A percentile compares a stretch with the other conserved stretches of the same genome.
Conservation (phyloP, 2,113 vertebrate species). For the Tor tambroides region DNA sequence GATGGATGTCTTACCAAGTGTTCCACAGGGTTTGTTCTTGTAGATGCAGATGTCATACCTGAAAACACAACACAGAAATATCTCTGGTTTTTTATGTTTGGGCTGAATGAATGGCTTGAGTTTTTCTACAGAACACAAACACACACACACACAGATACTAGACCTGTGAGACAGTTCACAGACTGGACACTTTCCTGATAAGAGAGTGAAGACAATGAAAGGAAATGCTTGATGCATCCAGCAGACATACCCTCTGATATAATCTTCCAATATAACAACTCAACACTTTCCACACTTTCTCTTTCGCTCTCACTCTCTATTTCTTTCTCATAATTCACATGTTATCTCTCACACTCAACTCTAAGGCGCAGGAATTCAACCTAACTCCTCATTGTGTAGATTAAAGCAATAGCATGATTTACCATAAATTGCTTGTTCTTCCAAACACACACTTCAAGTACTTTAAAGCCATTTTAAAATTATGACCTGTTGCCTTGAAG, state of each 20-base stretch:
- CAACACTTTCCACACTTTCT: conserved; percentile 42
- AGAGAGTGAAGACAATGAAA: conserved; percentile 72
- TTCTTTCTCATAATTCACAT: neutral
- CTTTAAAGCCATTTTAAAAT: conserved; percentile 42
- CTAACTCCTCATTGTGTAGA: neutral
- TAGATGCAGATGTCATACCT: conserved; percentile 99
- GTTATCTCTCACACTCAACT: conserved; percentile 53
- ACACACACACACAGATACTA: conserved; percentile 40
- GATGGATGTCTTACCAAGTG: conserved; percentile 81
- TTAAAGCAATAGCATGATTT: conserved; percentile 28
- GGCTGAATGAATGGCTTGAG: neutral
- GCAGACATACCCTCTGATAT: conserved; percentile 65
- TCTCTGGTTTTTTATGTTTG: neutral
- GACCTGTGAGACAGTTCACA: conserved; percentile 35
- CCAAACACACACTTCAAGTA: conserved; percentile 43
- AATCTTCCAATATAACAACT: conserved; percentile 52
- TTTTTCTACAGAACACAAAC: too few relatives aligned
- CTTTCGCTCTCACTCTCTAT: neutral
- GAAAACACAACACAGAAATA: conserved; percentile 47
- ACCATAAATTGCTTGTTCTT: conserved; percentile 39
- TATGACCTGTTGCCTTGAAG: conserved; percentile 28
- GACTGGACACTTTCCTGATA: conserved; percentile 58
- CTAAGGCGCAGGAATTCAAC: neutral
- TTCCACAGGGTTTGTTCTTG: conserved; percentile 98
- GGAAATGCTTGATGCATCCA: conserved; percentile 64